Conservation (phyloP, 2,797 vertebrate species). For the Aeoliscus strigatus region DNA sequence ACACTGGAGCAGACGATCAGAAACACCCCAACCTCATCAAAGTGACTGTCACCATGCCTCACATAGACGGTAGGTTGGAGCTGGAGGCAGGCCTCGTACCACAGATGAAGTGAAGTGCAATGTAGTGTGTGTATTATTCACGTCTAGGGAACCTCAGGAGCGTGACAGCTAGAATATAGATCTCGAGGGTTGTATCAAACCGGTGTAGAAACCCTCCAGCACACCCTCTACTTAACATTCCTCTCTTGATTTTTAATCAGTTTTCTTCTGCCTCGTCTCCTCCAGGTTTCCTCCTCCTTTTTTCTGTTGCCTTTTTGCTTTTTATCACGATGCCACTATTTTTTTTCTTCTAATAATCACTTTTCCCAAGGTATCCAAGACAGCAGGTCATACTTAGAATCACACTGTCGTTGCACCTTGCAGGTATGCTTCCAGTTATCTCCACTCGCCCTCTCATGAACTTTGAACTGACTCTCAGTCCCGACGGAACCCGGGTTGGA, state of each 20-base stretch:
- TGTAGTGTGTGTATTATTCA: constrained; percentile 55
- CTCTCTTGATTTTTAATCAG: constrained; percentile 59
- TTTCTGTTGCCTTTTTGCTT: constrained; percentile 8
- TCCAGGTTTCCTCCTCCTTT: constrained; percentile 17
- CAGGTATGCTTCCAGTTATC: constrained; percentile 90
- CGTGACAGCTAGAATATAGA: constrained; percentile 54
- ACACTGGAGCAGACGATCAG: constrained; percentile 85
- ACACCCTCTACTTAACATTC: constrained; percentile 43
- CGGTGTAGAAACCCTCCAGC: constrained; percentile 37
- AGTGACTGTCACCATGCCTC: constrained; percentile 90
- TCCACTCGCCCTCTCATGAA: constrained; percentile 88
- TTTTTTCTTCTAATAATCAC: constrained; percentile 5
- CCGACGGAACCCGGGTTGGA: constrained; percentile 85
- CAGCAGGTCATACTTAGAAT: background rate
- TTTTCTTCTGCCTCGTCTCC: constrained; percentile 37
- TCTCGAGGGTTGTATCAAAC: constrained; percentile 28
- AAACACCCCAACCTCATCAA: constrained; percentile 88
- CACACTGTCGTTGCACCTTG: constrained; percentile 2
- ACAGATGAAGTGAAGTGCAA: constrained; percentile 47
- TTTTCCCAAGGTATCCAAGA: constrained; percentile 12
- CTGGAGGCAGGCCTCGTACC: constrained; percentile 36
- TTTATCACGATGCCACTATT: constrained; percentile 2
- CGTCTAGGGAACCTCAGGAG: constrained; percentile 43
- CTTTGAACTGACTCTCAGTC: constrained; percentile 90
- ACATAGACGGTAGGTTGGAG: constrained; percentile 83